Evolutionary conservation across 1,140 invertebrate genomes (phyloP), one percentile per base, ranked within the genome.

Genomic region (Brachionus manjavacas): DNA sequence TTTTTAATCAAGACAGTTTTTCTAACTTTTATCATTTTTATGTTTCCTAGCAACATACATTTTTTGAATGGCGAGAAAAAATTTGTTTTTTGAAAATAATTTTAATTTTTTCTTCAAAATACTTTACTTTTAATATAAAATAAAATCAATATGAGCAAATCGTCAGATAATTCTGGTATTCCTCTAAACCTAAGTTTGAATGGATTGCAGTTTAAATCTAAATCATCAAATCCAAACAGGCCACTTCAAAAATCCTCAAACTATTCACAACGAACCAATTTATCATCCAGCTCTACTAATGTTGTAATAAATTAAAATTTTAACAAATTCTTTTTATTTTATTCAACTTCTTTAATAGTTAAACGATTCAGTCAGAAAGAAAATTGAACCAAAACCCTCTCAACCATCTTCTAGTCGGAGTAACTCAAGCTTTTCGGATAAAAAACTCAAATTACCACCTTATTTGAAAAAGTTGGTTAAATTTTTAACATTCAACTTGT

Each of bases 111-210:
- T 72, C 43, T 72, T 68, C 12, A 12, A 68, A 68, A 68, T 14
- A n/a, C 43, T 46, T 46, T 3, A 46, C 1, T 2, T 12, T 3
- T 23, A 7, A 43, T 4, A 72, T n/a, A 72, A 43, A 68, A 31
- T 14, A 35, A 68, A 11, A 68, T 41, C 4, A n/a, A 20, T 23
- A 72, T 72, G 68, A 72, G 68, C 9, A 39, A 20, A 41, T 72
- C 16, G 68, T 72, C 68, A 72, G 68, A 72, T 72, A 55, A 16
- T 20, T 23, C 25, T 35, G 76, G 12, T 6, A 80, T 49, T 60
- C 76, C 76, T 28, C 43, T 80, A 16, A 80, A 80, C 52, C 20
- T 80, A 31, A 80, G 76, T 39, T 39, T 80, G 20, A 80, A 31
- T 52, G 76, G 49, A 35, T 41, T 64, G 14, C 76, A 80, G 39